Percentiles rank a stretch among this genome's conserved stretches.
phyloP scores from a whole-genome alignment of 2,888 invertebrate genomes.

The Conistra vaccinii region DNA sequence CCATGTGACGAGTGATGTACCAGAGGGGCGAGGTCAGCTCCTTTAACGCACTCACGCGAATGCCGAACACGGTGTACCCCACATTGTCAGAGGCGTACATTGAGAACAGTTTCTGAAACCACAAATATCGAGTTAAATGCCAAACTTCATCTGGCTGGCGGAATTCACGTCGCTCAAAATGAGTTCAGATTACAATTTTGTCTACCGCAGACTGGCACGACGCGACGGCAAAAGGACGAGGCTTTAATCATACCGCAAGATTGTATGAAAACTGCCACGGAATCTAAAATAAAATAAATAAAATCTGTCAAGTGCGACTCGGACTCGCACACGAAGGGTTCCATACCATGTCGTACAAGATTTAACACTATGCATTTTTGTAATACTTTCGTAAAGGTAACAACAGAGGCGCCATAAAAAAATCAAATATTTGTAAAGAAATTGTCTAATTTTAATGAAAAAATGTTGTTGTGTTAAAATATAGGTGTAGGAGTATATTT shows the following conservation, averaged over 20 bases:
- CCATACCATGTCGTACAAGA: too few species aligned
- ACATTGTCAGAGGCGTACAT: conserved; percentile 86
- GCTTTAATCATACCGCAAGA: not conserved
- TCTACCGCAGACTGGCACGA: too few species aligned
- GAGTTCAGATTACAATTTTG: not conserved
- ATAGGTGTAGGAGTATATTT: too few species aligned
- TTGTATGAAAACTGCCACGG: not conserved
- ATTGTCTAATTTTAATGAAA: too few species aligned
- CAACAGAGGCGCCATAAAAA: too few species aligned
- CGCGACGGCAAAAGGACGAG: too few species aligned
- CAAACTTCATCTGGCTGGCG: not conserved
- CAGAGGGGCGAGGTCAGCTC: conserved; percentile 80
- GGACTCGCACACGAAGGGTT: too few species aligned
- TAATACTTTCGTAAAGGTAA: too few species aligned
- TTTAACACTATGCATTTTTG: too few species aligned
- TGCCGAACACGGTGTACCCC: conserved; percentile 81
- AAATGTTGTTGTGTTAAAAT: too few species aligned
- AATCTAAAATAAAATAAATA: not conserved
- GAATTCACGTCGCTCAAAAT: not conserved
- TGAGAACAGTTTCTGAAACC: conserved; percentile 78
- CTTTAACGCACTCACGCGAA: conserved; percentile 79
- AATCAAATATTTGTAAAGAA: too few species aligned
- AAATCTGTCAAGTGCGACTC: too few species aligned
- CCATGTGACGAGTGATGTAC: conserved; percentile 83
- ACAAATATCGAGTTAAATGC: not conserved